phyloP scores from a whole-genome alignment of 1,140 invertebrate genomes.

The Scylla paramamosain region DNA sequence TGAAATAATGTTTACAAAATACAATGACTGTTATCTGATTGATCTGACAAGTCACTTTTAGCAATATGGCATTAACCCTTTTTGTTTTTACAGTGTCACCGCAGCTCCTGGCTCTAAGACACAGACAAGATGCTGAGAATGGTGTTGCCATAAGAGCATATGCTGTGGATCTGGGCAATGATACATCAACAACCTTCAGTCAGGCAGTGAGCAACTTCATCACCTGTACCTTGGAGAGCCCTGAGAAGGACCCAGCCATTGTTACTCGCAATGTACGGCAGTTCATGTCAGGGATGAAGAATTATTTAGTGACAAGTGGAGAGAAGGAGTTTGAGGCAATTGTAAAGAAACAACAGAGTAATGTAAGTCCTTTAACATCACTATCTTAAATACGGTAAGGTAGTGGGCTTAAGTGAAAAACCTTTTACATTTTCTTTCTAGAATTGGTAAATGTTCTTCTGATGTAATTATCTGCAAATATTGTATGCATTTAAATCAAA shows the following conservation, averaged over 20 bases:
- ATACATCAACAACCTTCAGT: constrained; percentile 92
- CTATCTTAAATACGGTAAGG: neutral
- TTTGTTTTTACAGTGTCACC: constrained; percentile 85
- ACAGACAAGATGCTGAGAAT: constrained; percentile 80
- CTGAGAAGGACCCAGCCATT: constrained; percentile 91
- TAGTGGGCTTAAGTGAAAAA: neutral
- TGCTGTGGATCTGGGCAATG: constrained; percentile 89
- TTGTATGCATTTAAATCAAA: no score
- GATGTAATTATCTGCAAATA: no score
- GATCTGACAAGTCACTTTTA: no score
- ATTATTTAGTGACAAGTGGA: constrained; percentile 96
- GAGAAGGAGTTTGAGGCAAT: constrained; percentile 94
- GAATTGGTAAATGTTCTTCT: no score
- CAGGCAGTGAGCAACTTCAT: constrained; percentile 97
- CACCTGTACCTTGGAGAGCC: constrained; percentile 94
- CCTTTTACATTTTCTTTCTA: neutral
- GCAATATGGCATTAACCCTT: neutral
- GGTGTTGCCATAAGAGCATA: constrained; percentile 87
- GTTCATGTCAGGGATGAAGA: constrained; percentile 98
- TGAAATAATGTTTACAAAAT: no score
- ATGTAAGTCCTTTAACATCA: constrained; percentile 82
- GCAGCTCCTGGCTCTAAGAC: constrained; percentile 85
- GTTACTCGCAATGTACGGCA: constrained; percentile 97
- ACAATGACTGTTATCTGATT: no score
- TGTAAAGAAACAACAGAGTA: constrained; percentile 91